phyloP scores from a whole-genome alignment of 2,888 invertebrate genomes.

The Melanchra persicariae region DNA sequence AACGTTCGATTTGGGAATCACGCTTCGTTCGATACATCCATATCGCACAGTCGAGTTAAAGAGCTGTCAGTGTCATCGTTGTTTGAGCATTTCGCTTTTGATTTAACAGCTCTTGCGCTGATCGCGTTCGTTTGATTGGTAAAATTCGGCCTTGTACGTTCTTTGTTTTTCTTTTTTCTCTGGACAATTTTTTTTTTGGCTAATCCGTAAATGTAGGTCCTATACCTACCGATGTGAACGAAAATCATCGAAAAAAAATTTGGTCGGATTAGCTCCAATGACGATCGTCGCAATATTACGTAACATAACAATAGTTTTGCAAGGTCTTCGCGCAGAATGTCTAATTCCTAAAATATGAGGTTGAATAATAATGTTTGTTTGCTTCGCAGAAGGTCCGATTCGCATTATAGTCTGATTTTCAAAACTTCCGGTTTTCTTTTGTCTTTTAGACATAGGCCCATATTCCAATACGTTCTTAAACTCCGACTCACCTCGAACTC shows the following conservation, averaged over 20 bases:
- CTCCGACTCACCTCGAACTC: too few species aligned
- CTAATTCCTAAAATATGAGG: not conserved
- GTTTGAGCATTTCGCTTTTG: too few species aligned
- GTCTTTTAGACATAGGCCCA: too few species aligned
- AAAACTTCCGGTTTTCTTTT: not conserved
- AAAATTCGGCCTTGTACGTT: too few species aligned
- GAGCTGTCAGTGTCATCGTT: too few species aligned
- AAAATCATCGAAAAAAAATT: too few species aligned
- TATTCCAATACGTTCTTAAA: too few species aligned
- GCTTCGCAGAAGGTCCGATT: not conserved
- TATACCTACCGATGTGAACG: too few species aligned
- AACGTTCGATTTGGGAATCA: not conserved
- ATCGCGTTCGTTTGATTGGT: too few species aligned
- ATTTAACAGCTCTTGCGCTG: too few species aligned
- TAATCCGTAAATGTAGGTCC: too few species aligned
- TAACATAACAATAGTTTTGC: not conserved
- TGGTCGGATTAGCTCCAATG: not conserved
- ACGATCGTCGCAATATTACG: not conserved
- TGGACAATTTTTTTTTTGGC: not conserved
- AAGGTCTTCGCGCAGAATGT: not conserved
- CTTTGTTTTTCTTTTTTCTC: too few species aligned
- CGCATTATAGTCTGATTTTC: not conserved
- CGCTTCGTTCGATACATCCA: not conserved
- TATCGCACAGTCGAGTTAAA: not conserved
- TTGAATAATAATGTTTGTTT: not conserved